phyloP scores from a whole-genome alignment of 2,888 invertebrate species.

The Andrena fulva region DNA sequence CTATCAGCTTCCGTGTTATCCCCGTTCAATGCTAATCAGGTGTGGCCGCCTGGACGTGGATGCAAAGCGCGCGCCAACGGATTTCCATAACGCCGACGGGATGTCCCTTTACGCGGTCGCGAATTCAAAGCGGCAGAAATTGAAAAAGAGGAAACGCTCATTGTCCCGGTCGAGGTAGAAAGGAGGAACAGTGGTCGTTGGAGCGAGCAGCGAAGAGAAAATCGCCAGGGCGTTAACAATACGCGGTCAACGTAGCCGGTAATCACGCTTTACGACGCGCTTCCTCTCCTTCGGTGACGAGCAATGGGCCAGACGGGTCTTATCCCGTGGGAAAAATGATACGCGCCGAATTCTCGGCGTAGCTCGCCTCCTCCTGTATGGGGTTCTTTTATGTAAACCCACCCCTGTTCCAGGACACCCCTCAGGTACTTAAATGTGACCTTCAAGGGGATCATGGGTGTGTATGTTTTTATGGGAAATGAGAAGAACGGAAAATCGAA shows the following conservation, averaged over 20 bases:
- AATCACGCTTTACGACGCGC: conserved; percentile 48
- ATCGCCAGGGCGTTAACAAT: conserved; percentile 51
- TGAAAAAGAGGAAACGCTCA: conserved; percentile 50
- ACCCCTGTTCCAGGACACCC: no score
- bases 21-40: conserved; percentile 57
- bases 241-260: conserved; percentile 7
- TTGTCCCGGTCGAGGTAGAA: conserved; percentile 41
- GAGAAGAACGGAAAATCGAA: no score
- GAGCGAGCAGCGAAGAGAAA: conserved; percentile 50
- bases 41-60: conserved; percentile 22
- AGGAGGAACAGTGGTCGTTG: conserved; percentile 42
- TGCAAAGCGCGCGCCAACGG: conserved; percentile 12
- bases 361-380: no score
- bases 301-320: not conserved
- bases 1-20: conserved; percentile 26
- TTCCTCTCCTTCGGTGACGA: conserved; percentile 23
- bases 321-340: not conserved
- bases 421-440: no score
- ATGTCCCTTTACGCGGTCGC: conserved; percentile 36
- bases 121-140: conserved; percentile 47
- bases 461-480: no score
- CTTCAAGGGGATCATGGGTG: no score
- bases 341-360: not conserved
- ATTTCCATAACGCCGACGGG: conserved; percentile 50
- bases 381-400: no score